Evolutionary conservation across 2,113 vertebrate species (phyloP).

Genomic region (Alethe diademata): DNA sequence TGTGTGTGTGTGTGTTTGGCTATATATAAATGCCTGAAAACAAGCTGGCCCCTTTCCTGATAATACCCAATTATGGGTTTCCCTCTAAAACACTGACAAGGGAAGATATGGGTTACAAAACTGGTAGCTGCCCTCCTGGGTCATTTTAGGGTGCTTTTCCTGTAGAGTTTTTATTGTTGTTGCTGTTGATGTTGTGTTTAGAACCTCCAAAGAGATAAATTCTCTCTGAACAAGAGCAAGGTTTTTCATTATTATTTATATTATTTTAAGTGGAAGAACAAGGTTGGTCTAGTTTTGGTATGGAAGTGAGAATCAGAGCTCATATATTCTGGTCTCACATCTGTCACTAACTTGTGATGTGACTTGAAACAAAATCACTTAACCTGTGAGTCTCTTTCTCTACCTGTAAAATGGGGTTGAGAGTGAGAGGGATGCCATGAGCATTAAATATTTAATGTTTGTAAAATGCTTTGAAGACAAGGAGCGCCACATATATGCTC

Average conservation of each 20-base stretch:
- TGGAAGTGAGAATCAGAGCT: not conserved
- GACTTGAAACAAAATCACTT: conserved; percentile 64
- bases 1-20: not conserved
- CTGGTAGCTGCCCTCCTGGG: not conserved
- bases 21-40: not conserved
- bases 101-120: not conserved
- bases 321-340: conserved; percentile 22
- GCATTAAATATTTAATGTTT: conserved; percentile 58
- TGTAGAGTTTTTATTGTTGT: accelerated
- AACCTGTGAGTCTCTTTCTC: conserved; percentile 34
- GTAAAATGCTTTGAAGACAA: conserved; percentile 50
- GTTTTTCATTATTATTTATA: not conserved
- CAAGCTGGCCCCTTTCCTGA: not conserved
- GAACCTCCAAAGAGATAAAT: not conserved
- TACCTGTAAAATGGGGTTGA: conserved; percentile 36
- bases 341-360: conserved; percentile 32
- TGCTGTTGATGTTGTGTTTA: not conserved
- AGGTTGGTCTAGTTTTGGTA: not conserved
- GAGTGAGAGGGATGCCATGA: not conserved
- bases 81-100: not conserved
- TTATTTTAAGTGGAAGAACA: not conserved
- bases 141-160: not conserved
- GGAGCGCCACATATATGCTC: conserved; percentile 9
- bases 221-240: not conserved
- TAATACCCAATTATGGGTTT: not conserved